Percentiles rank a stretch among this genome's conserved stretches.
Evolutionary conservation across 2,113 vertebrate species (phyloP).

Genomic region (Dasypus novemcinctus): DNA sequence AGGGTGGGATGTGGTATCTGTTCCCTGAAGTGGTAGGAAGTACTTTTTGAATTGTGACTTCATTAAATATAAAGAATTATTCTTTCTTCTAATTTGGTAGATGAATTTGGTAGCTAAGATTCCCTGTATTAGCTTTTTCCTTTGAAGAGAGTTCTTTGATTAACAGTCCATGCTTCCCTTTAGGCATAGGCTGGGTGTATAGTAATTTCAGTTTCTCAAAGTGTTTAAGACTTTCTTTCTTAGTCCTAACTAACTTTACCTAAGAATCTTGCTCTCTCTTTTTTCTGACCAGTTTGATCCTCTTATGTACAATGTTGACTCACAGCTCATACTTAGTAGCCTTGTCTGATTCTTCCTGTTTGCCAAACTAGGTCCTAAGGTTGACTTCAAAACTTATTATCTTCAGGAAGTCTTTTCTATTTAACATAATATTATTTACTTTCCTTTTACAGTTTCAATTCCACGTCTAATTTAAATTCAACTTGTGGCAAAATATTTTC

Average conservation of each 20-base stretch:
- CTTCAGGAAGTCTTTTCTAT: not conserved
- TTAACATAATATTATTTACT: not conserved
- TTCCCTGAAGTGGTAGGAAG: not conserved
- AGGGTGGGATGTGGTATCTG: not conserved
- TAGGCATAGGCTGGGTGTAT: not conserved
- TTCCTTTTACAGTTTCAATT: not conserved
- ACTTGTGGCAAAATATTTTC: not conserved
- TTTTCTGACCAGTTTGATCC: not conserved
- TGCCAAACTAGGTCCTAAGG: not conserved
- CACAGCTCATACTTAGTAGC: not conserved
- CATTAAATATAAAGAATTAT: not conserved
- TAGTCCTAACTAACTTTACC: not conserved
- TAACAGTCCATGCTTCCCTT: not conserved
- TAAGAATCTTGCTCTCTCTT: not conserved
- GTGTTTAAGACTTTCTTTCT: not conserved
- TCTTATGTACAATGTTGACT: not conserved
- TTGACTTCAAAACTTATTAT: not conserved
- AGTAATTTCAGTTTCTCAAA: conserved; percentile 5
- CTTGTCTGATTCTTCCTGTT: not conserved
- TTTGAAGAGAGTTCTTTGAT: conserved; percentile 28
- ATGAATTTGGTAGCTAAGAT: not conserved
- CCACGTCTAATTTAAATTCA: not conserved
- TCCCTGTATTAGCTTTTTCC: not conserved
- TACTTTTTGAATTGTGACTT: not conserved
- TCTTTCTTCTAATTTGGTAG: not conserved